Percentiles rank a stretch among this genome's conserved stretches.
These are phyloP conservation scores for Coptotermes formosanus DNA, from an alignment of 1,140 invertebrate species.

Conservation along the genomic window DNA sequence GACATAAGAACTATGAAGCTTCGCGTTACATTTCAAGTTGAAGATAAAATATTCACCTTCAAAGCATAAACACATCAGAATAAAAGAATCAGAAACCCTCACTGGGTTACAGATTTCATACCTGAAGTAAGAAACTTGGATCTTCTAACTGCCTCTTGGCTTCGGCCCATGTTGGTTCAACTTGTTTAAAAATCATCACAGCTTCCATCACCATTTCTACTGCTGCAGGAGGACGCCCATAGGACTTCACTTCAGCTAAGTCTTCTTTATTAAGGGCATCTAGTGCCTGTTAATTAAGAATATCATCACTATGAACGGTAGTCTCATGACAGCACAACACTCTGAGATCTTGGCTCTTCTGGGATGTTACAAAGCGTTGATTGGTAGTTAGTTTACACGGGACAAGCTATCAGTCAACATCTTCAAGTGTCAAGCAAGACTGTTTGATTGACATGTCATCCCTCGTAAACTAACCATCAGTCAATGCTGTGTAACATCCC, in stretches of 20 bases:
- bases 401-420: too few species aligned
- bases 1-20: too few species aligned
- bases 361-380: too few species aligned
- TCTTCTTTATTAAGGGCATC: constrained; percentile 85
- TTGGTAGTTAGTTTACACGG: too few species aligned
- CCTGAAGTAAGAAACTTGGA: constrained; percentile 66
- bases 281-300: constrained; percentile 56
- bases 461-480: too few species aligned
- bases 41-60: not conserved
- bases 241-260: constrained; percentile 84
- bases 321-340: too few species aligned
- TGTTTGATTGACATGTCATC: too few species aligned
- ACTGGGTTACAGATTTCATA: constrained; percentile 33
- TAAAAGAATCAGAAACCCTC: not conserved
- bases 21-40: not conserved
- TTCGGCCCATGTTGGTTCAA: constrained; percentile 80
- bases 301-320: too few species aligned
- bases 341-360: too few species aligned
- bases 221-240: constrained; percentile 75
- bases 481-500: too few species aligned
- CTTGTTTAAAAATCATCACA: constrained; percentile 76
- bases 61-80: not conserved
- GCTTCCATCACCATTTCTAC: constrained; percentile 89
- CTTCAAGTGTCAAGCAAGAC: too few species aligned
- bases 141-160: constrained; percentile 80